These are phyloP conservation scores for Microtus montanus DNA, from an alignment of 2,113 vertebrate genomes.

Conservation along the genomic window DNA sequence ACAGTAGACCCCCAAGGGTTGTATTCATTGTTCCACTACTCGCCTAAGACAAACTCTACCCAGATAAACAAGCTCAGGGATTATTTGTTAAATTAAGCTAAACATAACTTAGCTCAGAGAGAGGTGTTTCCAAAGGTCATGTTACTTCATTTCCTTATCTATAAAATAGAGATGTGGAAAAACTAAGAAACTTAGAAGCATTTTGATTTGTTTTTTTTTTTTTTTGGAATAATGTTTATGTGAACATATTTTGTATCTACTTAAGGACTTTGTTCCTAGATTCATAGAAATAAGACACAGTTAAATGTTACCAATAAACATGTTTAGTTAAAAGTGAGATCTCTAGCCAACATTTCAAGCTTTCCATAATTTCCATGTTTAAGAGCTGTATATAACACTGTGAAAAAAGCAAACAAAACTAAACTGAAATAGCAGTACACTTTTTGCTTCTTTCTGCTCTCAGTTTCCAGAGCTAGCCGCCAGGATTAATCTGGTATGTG, in stretches of 20 bases:
- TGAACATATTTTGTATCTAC: not conserved
- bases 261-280: not conserved
- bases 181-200: not conserved
- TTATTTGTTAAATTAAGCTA: not conserved
- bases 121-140: not conserved
- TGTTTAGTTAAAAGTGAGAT: constrained; percentile 10
- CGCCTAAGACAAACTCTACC: too few relatives aligned
- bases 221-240: not conserved
- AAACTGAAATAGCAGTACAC: not conserved
- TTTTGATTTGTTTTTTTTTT: not conserved
- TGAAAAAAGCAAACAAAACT: not conserved
- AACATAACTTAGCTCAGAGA: not conserved
- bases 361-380: not conserved
- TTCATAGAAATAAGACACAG: not conserved
- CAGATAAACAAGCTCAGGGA: not conserved
- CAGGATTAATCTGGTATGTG: not conserved
- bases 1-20: not conserved
- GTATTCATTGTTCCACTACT: not conserved
- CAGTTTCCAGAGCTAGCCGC: not conserved
- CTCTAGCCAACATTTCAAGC: not conserved
- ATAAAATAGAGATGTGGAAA: not conserved
- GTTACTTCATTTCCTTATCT: not conserved
- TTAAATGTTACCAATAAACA: not conserved
- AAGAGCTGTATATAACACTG: not conserved
- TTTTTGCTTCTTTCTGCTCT: not conserved